Conservation (phyloP, 2,888 invertebrate species). For the Ametastegia equiseti region DNA sequence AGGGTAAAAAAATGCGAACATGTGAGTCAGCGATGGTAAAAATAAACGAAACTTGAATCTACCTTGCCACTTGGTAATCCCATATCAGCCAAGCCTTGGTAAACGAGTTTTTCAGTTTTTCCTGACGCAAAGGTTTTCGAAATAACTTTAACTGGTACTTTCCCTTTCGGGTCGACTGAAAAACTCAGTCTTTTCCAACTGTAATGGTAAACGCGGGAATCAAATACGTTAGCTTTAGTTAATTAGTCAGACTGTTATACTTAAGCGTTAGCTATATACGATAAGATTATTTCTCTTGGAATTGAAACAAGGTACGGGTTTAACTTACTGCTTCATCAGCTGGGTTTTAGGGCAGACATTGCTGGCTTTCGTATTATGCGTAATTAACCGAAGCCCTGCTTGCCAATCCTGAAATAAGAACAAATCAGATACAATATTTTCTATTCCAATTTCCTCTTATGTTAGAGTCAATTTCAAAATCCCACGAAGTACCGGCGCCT, state of each 20-base stretch:
- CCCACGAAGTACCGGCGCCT: background rate
- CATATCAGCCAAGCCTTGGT: constrained; percentile 82
- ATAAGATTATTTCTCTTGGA: background rate
- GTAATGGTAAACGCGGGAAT: constrained; percentile 60
- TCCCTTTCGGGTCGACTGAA: constrained; percentile 81
- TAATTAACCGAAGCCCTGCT: constrained; percentile 90
- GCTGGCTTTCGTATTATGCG: constrained; percentile 97
- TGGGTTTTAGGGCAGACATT: constrained; percentile 97
- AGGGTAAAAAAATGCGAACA: background rate
- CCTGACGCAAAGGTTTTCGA: constrained; percentile 84
- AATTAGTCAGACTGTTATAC: background rate
- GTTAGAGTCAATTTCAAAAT: background rate
- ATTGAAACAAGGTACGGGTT: constrained; percentile 5
- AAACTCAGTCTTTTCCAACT: constrained; percentile 84
- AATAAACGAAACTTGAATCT: constrained; percentile 43
- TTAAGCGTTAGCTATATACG: background rate
- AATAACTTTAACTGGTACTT: constrained; percentile 83
- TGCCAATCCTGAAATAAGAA: constrained; percentile 89
- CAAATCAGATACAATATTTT: background rate
- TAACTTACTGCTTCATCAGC: constrained; percentile 98
- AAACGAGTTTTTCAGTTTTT: constrained; percentile 84
- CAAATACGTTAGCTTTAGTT: background rate
- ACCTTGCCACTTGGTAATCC: constrained; percentile 79
- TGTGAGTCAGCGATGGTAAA: background rate
- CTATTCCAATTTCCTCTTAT: background rate